phyloP scores from a whole-genome alignment of 2,797 vertebrate genomes.

The Sebastes ruberrimus region DNA sequence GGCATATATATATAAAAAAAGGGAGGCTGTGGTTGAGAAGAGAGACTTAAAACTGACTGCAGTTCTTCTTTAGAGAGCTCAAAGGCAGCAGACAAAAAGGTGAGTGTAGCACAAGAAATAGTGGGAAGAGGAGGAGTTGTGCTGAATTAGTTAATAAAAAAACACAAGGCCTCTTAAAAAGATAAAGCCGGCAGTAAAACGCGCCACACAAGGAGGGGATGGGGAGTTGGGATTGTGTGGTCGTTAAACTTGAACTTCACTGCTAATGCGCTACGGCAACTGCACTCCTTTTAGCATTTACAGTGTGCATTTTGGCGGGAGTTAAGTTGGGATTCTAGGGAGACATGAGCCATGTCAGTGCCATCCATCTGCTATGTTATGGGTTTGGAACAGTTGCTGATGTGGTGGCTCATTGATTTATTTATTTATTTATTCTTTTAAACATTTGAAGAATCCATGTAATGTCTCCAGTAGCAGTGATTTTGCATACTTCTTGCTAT shows the following conservation, averaged over 20 bases:
- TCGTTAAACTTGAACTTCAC: constrained; percentile 56
- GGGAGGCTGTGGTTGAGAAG: neutral
- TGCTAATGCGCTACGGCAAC: constrained; percentile 18
- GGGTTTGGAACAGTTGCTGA: neutral
- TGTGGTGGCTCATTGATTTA: constrained; percentile 8
- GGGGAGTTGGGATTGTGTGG: constrained; percentile 6
- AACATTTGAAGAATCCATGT: neutral
- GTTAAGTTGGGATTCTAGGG: neutral
- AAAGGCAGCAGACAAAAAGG: constrained; percentile 1
- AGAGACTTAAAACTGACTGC: neutral
- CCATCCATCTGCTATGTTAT: constrained; percentile 8
- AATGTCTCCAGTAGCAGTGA: neutral
- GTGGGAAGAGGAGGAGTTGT: neutral
- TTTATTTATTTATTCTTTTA: neutral
- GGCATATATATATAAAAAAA: neutral
- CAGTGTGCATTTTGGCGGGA: constrained; percentile 4
- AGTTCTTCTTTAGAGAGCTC: neutral
- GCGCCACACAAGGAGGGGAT: neutral
- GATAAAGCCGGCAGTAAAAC: constrained; percentile 19
- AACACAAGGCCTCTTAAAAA: neutral
- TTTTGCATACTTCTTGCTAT: neutral
- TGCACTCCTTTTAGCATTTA: constrained; percentile 24
- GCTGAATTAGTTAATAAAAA: constrained; percentile 18
- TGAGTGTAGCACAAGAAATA: neutral
- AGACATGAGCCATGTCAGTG: neutral